These are phyloP conservation scores for Hippocampus guttulatus DNA, from an alignment of 2,113 vertebrate species.

Conservation along the genomic window DNA sequence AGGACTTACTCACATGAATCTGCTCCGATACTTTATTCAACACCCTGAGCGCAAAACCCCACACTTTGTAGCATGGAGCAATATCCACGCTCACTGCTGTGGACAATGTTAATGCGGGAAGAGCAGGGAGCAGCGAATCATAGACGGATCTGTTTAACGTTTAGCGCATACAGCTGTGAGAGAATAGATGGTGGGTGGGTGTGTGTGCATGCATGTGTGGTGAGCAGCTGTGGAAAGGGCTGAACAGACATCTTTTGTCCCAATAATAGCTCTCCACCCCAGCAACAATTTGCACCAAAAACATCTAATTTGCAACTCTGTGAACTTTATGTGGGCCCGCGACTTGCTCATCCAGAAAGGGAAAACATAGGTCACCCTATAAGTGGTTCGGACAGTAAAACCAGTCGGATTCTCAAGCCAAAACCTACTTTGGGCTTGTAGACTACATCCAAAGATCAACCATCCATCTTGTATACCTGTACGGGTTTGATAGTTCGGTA, in stretches of 20 bases:
- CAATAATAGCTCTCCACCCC: constrained; percentile 55
- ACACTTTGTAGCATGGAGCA: constrained; percentile 19
- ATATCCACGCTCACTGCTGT: constrained; percentile 14
- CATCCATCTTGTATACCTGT: neutral
- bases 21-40: constrained; percentile 29
- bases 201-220: constrained; percentile 41
- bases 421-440: neutral
- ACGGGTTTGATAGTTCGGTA: neutral
- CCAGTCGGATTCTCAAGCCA: constrained; percentile 17
- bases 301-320: constrained; percentile 30
- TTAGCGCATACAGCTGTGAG: constrained; percentile 52
- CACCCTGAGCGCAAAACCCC: constrained; percentile 9
- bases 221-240: constrained; percentile 69
- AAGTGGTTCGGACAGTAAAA: constrained; percentile 22
- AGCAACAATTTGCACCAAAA: constrained; percentile 48
- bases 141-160: constrained; percentile 16
- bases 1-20: constrained; percentile 33
- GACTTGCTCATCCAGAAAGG: constrained; percentile 31
- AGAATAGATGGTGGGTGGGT: constrained; percentile 52
- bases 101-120: constrained; percentile 32
- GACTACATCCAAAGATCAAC: neutral
- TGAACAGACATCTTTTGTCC: constrained; percentile 71
- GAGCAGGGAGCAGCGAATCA: constrained; percentile 39
- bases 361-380: neutral
- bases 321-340: constrained; percentile 19